Percentiles rank a stretch among this genome's conserved stretches.
Evolutionary conservation across 2,113 vertebrate species (phyloP).

Genomic region (Poecilia latipinna): DNA sequence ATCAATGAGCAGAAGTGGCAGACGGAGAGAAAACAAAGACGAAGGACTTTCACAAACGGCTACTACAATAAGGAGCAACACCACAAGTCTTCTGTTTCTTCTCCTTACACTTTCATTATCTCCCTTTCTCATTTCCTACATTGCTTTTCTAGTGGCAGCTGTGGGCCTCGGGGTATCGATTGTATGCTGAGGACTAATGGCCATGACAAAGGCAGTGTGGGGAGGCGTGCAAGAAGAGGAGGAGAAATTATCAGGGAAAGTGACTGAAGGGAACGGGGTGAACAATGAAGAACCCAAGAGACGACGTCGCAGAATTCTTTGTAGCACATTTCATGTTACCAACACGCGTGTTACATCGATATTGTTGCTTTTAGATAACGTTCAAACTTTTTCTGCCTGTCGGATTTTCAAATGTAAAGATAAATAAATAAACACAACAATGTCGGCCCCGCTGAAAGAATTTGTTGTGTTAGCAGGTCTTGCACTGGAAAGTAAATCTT

Average conservation of each 20-base stretch:
- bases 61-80: slow-evolving; percentile 14
- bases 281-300: too few relatives aligned
- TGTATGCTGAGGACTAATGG: slow-evolving; percentile 54
- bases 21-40: slow-evolving; percentile 26
- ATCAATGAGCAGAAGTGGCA: slow-evolving; percentile 15
- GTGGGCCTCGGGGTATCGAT: slow-evolving; percentile 44
- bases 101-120: slow-evolving; percentile 34
- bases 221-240: slow-evolving; percentile 22
- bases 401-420: neutral
- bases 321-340: neutral
- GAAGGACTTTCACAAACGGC: slow-evolving; percentile 27
- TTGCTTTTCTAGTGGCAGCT: slow-evolving; percentile 32
- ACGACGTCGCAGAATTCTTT: too few relatives aligned
- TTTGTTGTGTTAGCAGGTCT: neutral
- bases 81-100: neutral
- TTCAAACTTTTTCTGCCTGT: neutral
- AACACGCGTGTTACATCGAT: too few relatives aligned
- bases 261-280: neutral
- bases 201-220: slow-evolving; percentile 42
- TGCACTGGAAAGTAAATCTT: too few relatives aligned
- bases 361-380: neutral
- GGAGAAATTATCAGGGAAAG: slow-evolving; percentile 31
- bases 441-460: neutral
- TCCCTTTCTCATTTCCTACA: slow-evolving; percentile 34
- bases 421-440: neutral